Base-by-base conservation (phyloP, 37 sponge, comb jelly and placozoan genomes). In the Theonella swinhoei region DNA sequence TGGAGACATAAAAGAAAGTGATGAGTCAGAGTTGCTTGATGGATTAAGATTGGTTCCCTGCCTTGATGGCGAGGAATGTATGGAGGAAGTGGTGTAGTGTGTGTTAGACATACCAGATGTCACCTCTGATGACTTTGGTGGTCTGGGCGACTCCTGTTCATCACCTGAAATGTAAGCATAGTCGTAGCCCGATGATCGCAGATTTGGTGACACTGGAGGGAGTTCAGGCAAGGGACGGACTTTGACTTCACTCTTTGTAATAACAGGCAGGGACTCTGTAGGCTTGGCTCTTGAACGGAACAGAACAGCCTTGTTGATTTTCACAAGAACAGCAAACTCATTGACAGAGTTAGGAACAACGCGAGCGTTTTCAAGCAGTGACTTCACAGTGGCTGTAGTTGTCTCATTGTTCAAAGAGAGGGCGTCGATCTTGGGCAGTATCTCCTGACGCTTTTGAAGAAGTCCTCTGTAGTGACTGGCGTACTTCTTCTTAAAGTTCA, bases 161-260 rank as follows among this genome's bases (percentile, higher is more conserved):
- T 79, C 67, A n/a, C 26, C 7, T 7, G 54, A 5, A 5, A 42
- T 42, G 31, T 75, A 42, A 4, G 60, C 76, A 75, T 42, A 42
- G 60, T 39, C 76, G 31, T 37, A 37, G 47, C 58, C 76, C 11
- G 43, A 47, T 14, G 54, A 47, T 47, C 54, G 7, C 54, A 17
- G 54, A 14, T 17, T 17, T 47, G 54, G 7, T 7, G 54, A 14
- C 11, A 14, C 14, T 7, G 54, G 54, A 14, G 89, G 89, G 1
- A 83, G 41, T 41, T 89, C 89, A 29, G 89, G 89, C 0, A 89
- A 68, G 11, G 89, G 89, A 3, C 89, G 72, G 20, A 70, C 37
- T 61, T 89, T 84, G 4, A 84, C 85, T 35, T 89, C 89, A 8
- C 31, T 79, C 75, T 89, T 89, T 4, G 89, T 89, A 67, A 89